Base-by-base conservation (phyloP, 2,113 vertebrate genomes). In the Montifringilla adamsi region DNA sequence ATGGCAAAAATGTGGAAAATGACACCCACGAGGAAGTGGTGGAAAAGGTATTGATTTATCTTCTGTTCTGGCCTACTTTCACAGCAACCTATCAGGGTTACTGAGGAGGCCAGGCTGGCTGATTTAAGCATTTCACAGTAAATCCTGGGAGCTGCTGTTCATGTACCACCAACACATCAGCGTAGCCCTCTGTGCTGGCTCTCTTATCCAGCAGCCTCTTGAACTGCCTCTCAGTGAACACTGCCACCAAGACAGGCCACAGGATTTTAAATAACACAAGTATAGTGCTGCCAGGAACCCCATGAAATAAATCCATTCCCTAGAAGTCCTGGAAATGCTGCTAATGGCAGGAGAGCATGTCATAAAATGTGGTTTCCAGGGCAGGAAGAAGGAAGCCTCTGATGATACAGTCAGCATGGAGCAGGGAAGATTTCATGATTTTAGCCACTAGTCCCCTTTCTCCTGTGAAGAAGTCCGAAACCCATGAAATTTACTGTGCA, bases 1-100 rank as follows among this genome's bases (percentile, higher is more conserved):
- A 99, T 7, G 99, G 99, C 23, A 97, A 99, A 93, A 98, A 98
- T 2, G 91, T 99, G 8, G 99, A 99, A 90, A 90, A 90, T 3
- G 66, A 79, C 94, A 98, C 97, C 18, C 99, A 99, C 0, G 97
- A 99, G 8, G 92, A 99, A 63, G 98, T 97, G 46, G 98, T 99
- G 81, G 96, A 98, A 50, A 99, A 98, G 97, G 98, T 99, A 97
- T 28, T 52, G 69, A 88, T 74, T 92, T 59, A 44, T 75, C 56
- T 84, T 75, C 92, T 95, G 16, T 66, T 79, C 86, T 69, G 86
- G 88, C 68, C 53, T 62, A 44, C 64, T 90, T 90, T 78, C 83
- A 89, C 56, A 60, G n/a, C 56, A 84, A 72, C 44, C 62, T 75
- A 4, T 35, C 59, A 78, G 83, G 73, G 76, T 52, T 75, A 90